Conservation (phyloP, 2,797 vertebrate genomes). For the Sciurus vulgaris region DNA sequence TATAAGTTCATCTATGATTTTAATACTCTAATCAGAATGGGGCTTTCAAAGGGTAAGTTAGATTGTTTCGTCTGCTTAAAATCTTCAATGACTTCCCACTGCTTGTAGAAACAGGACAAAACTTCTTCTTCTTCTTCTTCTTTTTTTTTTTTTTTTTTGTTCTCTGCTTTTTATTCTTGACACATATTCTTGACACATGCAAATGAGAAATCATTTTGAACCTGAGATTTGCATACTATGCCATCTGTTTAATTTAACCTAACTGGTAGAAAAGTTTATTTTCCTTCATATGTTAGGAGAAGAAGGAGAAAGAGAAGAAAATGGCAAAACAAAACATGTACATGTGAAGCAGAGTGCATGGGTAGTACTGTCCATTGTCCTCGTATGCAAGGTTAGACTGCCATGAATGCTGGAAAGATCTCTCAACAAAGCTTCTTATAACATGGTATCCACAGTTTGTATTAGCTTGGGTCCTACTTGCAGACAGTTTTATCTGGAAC, state of each 20-base stretch:
- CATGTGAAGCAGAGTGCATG: neutral
- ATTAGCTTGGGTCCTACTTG: neutral
- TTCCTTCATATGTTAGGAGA: neutral
- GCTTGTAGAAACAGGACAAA: neutral
- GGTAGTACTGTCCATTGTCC: neutral
- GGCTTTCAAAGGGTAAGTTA: neutral
- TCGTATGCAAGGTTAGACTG: neutral
- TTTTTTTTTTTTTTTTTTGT: neutral
- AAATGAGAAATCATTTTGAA: neutral
- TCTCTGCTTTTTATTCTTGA: neutral
- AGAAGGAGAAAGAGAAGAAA: neutral
- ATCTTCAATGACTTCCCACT: neutral
- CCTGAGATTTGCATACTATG: neutral
- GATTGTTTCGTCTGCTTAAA: neutral
- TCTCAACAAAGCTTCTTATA: neutral
- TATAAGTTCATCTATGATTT: neutral
- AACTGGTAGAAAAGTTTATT: neutral
- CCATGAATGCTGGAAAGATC: neutral
- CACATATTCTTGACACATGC: neutral
- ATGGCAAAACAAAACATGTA: neutral
- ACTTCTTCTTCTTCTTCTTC: no score
- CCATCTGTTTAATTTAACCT: conserved; percentile 26
- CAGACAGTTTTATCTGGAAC: neutral
- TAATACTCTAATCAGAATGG: neutral
- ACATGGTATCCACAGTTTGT: neutral